phyloP scores from a whole-genome alignment of 2,888 invertebrate genomes.

The Synanthedon myopaeformis region DNA sequence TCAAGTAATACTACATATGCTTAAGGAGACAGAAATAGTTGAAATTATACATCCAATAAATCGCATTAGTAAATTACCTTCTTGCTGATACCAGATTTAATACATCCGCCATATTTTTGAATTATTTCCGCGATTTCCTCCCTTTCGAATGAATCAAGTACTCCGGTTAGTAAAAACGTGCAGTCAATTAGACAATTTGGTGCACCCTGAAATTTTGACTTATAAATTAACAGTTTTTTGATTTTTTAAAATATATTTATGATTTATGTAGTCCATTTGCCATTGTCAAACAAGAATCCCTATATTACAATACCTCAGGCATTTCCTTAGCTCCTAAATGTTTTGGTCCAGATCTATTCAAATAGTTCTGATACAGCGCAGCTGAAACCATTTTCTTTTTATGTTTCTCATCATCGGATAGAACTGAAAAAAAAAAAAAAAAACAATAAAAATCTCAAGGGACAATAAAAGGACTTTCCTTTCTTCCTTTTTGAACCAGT shows the following conservation, averaged over 20 bases:
- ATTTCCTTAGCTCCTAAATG: constrained; percentile 86
- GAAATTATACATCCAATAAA: too few relatives aligned
- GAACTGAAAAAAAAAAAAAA: constrained; percentile 33
- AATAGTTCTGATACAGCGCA: constrained; percentile 79
- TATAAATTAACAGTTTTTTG: too few relatives aligned
- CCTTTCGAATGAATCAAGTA: constrained; percentile 87
- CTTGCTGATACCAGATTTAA: constrained; percentile 79
- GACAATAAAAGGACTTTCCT: too few relatives aligned
- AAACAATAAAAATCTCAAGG: too few relatives aligned
- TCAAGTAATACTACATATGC: constrained; percentile 3
- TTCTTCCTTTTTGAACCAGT: too few relatives aligned
- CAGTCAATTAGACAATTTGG: constrained; percentile 78
- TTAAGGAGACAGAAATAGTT: neutral
- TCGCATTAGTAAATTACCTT: constrained; percentile 62
- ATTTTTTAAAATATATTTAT: too few relatives aligned
- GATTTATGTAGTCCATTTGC: too few relatives aligned
- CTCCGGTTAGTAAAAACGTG: constrained; percentile 85
- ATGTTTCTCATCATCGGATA: constrained; percentile 75
- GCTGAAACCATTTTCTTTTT: constrained; percentile 76
- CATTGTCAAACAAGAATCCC: neutral
- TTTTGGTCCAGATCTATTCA: constrained; percentile 82
- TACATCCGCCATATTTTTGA: constrained; percentile 83
- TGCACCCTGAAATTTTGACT: constrained; percentile 66
- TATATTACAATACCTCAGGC: constrained; percentile 74
- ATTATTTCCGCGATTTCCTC: constrained; percentile 82